Percentiles rank a stretch among this genome's conserved stretches.
These are phyloP conservation scores for Pollenia amentaria DNA, from an alignment of 2,888 invertebrate genomes.

Conservation along the genomic window DNA sequence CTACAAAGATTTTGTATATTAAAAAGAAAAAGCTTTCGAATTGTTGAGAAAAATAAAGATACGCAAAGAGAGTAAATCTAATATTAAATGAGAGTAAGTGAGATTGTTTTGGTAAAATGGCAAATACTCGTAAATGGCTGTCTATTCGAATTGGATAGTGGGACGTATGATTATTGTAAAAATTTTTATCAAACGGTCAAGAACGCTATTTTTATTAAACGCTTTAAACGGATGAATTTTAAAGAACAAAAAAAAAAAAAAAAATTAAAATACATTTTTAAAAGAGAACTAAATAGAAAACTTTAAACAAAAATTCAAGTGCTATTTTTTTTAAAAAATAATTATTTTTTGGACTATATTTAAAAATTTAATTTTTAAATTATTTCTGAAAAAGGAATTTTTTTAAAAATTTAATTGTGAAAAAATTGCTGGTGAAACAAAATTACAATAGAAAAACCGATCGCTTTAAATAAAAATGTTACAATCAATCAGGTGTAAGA, in stretches of 20 bases:
- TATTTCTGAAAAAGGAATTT: slow-evolving; percentile 13
- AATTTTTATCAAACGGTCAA: slow-evolving; percentile 84
- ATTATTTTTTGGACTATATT: slow-evolving; percentile 55
- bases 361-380: slow-evolving; percentile 58
- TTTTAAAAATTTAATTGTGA: neutral
- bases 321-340: too few relatives aligned
- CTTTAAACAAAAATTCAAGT: slow-evolving; percentile 24
- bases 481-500: slow-evolving; percentile 48
- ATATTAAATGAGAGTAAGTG: slow-evolving; percentile 6
- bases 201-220: slow-evolving; percentile 79
- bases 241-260: slow-evolving; percentile 36
- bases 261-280: slow-evolving; percentile 12
- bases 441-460: neutral
- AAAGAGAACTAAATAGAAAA: slow-evolving; percentile 46
- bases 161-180: slow-evolving; percentile 79
- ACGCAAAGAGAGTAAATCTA: slow-evolving; percentile 11
- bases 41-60: neutral
- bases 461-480: slow-evolving; percentile 60
- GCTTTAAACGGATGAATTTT: slow-evolving; percentile 46
- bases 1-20: neutral
- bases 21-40: slow-evolving; percentile 41
- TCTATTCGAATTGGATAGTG: slow-evolving; percentile 60
- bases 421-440: neutral
- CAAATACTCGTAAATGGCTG: slow-evolving; percentile 63
- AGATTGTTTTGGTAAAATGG: slow-evolving; percentile 34